These are phyloP conservation scores for Aspiorhynchus laticeps DNA, from an alignment of 2,113 vertebrate genomes.

Conservation along the genomic window DNA sequence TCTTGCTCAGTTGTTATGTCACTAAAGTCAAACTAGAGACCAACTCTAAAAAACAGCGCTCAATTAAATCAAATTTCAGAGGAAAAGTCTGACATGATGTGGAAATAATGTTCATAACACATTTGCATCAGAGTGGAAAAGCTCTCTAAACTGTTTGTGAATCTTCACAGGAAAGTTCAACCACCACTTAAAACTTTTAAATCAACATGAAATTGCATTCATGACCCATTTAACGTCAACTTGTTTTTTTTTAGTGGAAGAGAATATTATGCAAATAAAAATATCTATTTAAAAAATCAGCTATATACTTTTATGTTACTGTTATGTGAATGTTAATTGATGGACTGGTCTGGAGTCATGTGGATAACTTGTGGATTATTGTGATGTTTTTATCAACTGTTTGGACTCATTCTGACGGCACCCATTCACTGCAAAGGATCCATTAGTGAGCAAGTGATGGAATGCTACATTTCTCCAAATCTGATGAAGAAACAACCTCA, in stretches of 20 bases:
- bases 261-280: neutral
- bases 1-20: neutral
- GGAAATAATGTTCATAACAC: constrained; percentile 38
- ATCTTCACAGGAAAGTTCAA: constrained; percentile 8
- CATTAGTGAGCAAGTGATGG: neutral
- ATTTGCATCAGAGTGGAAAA: constrained; percentile 33
- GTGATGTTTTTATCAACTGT: neutral
- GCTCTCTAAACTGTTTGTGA: constrained; percentile 26
- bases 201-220: neutral
- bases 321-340: too few relatives aligned
- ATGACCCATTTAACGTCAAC: neutral
- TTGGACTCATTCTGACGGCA: neutral
- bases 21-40: neutral
- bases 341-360: too few relatives aligned
- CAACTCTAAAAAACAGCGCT: neutral
- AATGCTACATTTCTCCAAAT: neutral
- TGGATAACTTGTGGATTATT: neutral
- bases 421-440: neutral
- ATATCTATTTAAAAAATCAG: neutral
- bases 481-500: neutral
- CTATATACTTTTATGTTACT: too few relatives aligned
- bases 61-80: constrained; percentile 39
- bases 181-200: neutral
- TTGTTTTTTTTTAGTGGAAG: neutral
- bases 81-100: constrained; percentile 34